Evolutionary conservation across 2,888 invertebrate genomes (phyloP).

Genomic region (Philopedon plagiatum): DNA sequence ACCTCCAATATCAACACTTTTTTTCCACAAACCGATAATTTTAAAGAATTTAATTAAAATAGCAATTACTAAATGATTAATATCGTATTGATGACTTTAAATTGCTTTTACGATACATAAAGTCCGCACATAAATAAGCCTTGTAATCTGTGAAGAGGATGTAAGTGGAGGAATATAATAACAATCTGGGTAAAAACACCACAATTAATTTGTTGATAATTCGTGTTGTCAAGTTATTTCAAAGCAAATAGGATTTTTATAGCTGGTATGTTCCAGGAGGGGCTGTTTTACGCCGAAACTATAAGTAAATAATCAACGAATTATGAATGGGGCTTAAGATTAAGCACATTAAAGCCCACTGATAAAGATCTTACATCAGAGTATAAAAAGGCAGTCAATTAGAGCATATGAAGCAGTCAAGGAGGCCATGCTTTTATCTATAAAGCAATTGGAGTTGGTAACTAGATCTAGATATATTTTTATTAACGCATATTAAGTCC

Average conservation of each 20-base stretch:
- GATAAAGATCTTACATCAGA: no score
- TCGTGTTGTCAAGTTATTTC: not conserved
- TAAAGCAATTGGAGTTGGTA: no score
- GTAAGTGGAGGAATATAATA: not conserved
- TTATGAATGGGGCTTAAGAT: no score
- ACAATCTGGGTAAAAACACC: not conserved
- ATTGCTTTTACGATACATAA: slow-evolving; percentile 15
- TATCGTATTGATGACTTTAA: slow-evolving; percentile 1
- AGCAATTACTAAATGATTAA: slow-evolving; percentile 5
- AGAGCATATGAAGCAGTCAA: no score
- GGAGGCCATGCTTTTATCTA: no score
- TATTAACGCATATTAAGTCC: no score
- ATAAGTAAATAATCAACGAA: no score
- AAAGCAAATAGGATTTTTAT: slow-evolving; percentile 4
- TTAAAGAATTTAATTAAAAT: slow-evolving; percentile 4
- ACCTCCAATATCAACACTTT: slow-evolving; percentile 1
- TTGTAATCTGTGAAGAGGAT: not conserved
- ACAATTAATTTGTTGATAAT: not conserved
- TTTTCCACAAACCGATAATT: not conserved
- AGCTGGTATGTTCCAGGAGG: no score
- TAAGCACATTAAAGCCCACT: no score
- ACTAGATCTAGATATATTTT: no score
- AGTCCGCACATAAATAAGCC: not conserved
- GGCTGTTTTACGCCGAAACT: no score
- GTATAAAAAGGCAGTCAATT: no score